phyloP scores from a whole-genome alignment of 2,113 vertebrate species.

The Laticauda laticaudata region DNA sequence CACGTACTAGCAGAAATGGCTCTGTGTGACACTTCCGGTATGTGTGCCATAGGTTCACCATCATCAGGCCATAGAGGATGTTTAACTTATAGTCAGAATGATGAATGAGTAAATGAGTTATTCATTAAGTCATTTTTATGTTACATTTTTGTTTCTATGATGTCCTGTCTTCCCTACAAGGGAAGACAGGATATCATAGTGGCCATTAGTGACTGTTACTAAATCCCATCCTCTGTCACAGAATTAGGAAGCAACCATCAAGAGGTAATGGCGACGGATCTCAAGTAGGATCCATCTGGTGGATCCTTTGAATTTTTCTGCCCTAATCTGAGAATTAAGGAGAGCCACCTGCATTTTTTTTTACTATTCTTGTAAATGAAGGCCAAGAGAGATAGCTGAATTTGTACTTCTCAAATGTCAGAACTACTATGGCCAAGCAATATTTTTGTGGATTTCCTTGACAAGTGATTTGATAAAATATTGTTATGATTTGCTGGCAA shows the following conservation, averaged over 20 bases:
- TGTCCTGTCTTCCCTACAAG: not conserved
- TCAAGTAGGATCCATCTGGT: not conserved
- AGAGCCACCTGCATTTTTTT: not conserved
- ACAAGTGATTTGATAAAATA: not conserved
- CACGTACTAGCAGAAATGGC: too few species aligned
- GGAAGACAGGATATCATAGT: not conserved
- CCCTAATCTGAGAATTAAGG: not conserved
- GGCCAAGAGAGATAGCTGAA: not conserved
- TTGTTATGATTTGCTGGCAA: not conserved
- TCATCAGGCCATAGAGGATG: not conserved
- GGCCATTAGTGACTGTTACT: not conserved
- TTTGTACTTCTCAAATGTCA: not conserved
- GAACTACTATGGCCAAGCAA: not conserved
- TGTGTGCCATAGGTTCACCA: too few species aligned
- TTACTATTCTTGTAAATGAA: not conserved
- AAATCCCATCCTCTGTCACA: not conserved
- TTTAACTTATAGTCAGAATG: not conserved
- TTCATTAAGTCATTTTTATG: not conserved
- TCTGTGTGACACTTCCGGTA: too few species aligned
- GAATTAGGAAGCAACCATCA: too few species aligned
- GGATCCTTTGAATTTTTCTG: not conserved
- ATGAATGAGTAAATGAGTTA: too few species aligned
- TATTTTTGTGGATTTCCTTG: not conserved
- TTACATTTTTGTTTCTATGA: not conserved
- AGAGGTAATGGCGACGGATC: not conserved